Conservation (phyloP, 1,140 invertebrate genomes). For the Diachasmimorpha longicaudata region DNA sequence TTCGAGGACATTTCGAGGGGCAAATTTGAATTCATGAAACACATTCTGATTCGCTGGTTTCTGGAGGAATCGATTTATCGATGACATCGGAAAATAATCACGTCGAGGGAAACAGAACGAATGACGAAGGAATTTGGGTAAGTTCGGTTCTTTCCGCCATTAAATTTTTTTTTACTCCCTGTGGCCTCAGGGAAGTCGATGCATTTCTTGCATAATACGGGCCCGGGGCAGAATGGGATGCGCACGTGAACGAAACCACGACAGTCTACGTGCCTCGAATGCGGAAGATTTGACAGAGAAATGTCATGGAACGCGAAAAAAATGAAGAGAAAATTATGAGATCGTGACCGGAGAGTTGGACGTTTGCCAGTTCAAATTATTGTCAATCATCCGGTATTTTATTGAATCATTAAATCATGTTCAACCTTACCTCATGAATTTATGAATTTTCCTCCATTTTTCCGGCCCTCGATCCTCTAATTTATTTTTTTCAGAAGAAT, state of each 20-base stretch:
- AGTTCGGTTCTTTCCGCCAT: background rate
- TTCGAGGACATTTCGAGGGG: background rate
- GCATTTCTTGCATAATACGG: background rate
- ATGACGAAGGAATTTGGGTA: background rate
- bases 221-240: background rate
- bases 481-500: too few relatives aligned
- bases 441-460: too few relatives aligned
- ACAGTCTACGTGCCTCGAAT: background rate
- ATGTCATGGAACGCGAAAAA: background rate
- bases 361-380: background rate
- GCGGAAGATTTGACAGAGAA: background rate
- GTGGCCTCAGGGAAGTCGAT: background rate
- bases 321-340: background rate
- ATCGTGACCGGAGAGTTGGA: background rate
- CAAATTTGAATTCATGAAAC: background rate
- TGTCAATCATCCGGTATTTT: background rate
- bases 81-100: background rate
- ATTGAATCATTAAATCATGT: background rate
- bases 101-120: background rate
- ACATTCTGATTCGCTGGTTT: background rate
- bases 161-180: background rate
- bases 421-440: background rate
- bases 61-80: background rate
- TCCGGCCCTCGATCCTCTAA: too few relatives aligned
- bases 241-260: background rate